phyloP scores from a whole-genome alignment of 1,140 invertebrate genomes.

The Ceratitis capitata region DNA sequence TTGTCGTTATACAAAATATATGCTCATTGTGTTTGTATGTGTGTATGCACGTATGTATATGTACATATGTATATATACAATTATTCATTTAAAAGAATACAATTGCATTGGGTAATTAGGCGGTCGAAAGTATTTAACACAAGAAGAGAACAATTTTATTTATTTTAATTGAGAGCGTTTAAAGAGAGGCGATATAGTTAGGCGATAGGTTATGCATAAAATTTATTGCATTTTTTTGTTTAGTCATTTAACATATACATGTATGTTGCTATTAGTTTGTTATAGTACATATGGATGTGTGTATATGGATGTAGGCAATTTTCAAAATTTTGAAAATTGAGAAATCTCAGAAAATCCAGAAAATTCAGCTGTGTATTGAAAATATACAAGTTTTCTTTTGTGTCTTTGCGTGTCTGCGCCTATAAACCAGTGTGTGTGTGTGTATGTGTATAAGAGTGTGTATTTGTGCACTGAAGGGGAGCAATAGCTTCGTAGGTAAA shows the following conservation, averaged over 20 bases:
- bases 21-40: neutral
- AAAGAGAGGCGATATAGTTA: neutral
- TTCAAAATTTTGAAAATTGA: neutral
- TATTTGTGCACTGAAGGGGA: neutral
- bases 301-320: neutral
- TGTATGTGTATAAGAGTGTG: neutral
- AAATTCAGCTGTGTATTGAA: neutral
- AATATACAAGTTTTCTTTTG: neutral
- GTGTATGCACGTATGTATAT: neutral
- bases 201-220: neutral
- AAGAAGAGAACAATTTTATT: neutral
- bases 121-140: neutral
- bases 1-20: too few relatives aligned
- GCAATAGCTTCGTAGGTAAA: neutral
- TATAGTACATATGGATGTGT: neutral
- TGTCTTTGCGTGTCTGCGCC: neutral
- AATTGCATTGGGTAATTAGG: neutral
- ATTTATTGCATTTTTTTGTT: too few relatives aligned
- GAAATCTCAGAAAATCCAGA: too few relatives aligned
- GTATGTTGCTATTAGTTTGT: neutral
- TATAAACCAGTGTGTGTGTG: neutral
- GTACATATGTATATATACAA: neutral
- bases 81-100: neutral
- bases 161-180: neutral
- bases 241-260: too few relatives aligned